phyloP scores from a whole-genome alignment of 2,888 invertebrate species.

The Lasioglossum leucozonium region DNA sequence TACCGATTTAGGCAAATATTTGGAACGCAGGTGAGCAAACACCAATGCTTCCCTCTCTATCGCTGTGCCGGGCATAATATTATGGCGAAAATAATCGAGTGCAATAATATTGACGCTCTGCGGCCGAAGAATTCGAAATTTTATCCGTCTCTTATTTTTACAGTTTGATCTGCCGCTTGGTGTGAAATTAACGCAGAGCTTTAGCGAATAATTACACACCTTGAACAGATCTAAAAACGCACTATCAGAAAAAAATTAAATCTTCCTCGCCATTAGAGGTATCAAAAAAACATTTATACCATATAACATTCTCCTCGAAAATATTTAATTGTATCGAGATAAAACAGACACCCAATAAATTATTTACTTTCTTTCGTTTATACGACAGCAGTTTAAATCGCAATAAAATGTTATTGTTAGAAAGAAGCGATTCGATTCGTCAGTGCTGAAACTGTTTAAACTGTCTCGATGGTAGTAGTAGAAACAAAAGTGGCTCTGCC shows the following conservation, averaged over 20 bases:
- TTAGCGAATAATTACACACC: too few relatives aligned
- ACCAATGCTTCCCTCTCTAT: background rate
- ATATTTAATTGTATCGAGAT: too few relatives aligned
- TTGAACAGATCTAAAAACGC: too few relatives aligned
- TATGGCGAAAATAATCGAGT: background rate
- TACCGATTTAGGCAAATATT: background rate
- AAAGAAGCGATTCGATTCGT: background rate
- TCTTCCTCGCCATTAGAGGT: too few relatives aligned
- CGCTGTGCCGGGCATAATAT: background rate
- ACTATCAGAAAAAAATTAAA: too few relatives aligned
- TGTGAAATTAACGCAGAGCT: too few relatives aligned
- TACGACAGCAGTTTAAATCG: too few relatives aligned
- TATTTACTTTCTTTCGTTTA: too few relatives aligned
- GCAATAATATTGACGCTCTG: background rate
- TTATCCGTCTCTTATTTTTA: background rate
- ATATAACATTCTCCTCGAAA: too few relatives aligned
- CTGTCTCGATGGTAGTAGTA: background rate
- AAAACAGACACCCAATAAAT: too few relatives aligned
- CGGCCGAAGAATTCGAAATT: background rate
- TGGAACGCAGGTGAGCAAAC: background rate
- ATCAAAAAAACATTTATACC: too few relatives aligned
- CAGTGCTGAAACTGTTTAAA: background rate
- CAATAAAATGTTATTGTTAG: background rate
- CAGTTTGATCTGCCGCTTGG: too few relatives aligned
- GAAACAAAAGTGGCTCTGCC: background rate